Base-by-base conservation (phyloP, 1,140 invertebrate species). In the Drosophila kanapiae region DNA sequence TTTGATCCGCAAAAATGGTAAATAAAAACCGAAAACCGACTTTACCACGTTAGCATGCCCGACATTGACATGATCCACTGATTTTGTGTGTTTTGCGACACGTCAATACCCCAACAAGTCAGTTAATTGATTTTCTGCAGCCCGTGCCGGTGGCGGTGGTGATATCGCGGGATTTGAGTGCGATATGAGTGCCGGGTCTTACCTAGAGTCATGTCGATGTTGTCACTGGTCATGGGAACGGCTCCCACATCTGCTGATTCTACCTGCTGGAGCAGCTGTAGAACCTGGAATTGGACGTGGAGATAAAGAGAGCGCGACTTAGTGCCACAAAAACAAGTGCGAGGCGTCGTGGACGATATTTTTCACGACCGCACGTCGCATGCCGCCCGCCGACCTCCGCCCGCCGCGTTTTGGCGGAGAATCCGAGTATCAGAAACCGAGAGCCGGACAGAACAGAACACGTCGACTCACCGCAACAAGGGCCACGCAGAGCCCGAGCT, bases 151-250 rank as follows among this genome's bases (percentile, higher is more conserved):
- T 48, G 13, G 11, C 13, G 27, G n/a, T 13, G 31, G 61, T 53
- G 23, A 45, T 57, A 62, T 33, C 64, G 57, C 42, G 58, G n/a
- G 53, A 31, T 16, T 43, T 31, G 35, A 5, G 14, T 40, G 38
- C 14, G 38, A n/a, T n/a, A 37, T 6, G 6, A 13, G 23, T 14
- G n/a, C 43, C 18, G 31, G 45, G 5, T 62, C 94, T 95, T 94
- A 98, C 97, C 96, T 94, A 98, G 94, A 71, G 96, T 96, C 94
- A 95, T 95, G 93, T 97, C 96, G 93, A 98, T 95, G 94, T 97
- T 97, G 83, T 95, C 94, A 93, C 95, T 94, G 63, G 95, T 96
- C 80, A 98, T 94, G 87, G 96, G 94, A 48, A 97, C 94, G 57
- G 97, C 97, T 65, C 96, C 97, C 91, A 96, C 95, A 93, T 82